phyloP scores from a whole-genome alignment of 2,888 invertebrate genomes.

The Chouioia cunea region DNA sequence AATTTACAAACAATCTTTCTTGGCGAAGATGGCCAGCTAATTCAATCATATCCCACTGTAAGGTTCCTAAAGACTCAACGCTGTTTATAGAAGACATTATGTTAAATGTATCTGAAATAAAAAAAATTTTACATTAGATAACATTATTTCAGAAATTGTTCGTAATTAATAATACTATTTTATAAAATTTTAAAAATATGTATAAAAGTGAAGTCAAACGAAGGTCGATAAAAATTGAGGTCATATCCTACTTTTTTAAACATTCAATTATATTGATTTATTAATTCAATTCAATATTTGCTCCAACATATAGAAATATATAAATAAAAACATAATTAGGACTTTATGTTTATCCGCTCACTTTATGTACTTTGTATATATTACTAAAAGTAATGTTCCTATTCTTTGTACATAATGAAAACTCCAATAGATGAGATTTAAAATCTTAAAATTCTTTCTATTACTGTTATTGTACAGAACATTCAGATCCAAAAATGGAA shows the following conservation, averaged over 20 bases:
- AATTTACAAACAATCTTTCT: constrained; percentile 88
- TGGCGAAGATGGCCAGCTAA: constrained; percentile 80
- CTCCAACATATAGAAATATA: too few relatives aligned
- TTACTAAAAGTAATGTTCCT: constrained; percentile 40
- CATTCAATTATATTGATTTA: too few relatives aligned
- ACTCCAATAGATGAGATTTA: constrained; percentile 12
- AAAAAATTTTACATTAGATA: neutral
- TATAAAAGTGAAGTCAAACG: too few relatives aligned
- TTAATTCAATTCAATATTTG: too few relatives aligned
- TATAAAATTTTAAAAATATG: too few relatives aligned
- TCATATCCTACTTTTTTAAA: too few relatives aligned
- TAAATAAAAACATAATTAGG: constrained; percentile 13
- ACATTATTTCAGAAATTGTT: too few relatives aligned
- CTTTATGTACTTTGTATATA: constrained; percentile 17
- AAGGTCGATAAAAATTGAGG: too few relatives aligned
- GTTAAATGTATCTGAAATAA: constrained; percentile 41
- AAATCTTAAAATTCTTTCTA: neutral
- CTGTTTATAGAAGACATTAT: constrained; percentile 66
- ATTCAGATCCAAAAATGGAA: too few relatives aligned
- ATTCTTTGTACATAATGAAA: constrained; percentile 26
- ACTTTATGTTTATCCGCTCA: neutral
- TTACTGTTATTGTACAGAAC: too few relatives aligned
- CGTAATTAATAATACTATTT: too few relatives aligned
- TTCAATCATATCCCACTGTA: constrained; percentile 73
- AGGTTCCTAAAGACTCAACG: constrained; percentile 61